Evolutionary conservation across 2,797 vertebrate genomes (phyloP), one percentile per base, ranked within the genome.

Genomic region (Hippoglossus hippoglossus): DNA sequence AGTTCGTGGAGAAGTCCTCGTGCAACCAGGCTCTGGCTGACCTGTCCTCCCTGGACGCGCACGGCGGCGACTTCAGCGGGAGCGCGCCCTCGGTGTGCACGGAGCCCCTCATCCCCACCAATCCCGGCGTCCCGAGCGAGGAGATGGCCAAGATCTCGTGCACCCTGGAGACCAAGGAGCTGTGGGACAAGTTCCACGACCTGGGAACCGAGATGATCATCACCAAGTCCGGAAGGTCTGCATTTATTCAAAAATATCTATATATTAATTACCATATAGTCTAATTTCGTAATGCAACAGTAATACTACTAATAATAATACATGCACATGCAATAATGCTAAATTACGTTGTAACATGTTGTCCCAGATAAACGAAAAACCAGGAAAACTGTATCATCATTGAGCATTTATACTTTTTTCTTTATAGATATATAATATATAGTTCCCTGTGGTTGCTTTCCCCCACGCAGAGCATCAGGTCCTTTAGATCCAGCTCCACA

Each of bases 131-230:
- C 19, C 98, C 98, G 47, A 99, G 97, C 66, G 98, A 98, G 91
- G 98, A 99, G 87, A 99, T 99, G 98, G 97, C 97, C 49, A 98
- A 97, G 90, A 98, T 99, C 84, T 95, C 94, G 57, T 98, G 98
- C 95, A 98, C 94, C 83, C 87, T 99, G 81, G 98, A 99, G 88
- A 99, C 98, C 79, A 99, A 99, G 82, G 98, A 99, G 63, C 96
- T 99, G 66, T 99, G 98, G 98, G 98, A 99, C 91, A 99, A 99
- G 73, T 99, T 99, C 57, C 98, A 99, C 46, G 98, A 99, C 0
- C 94, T 99, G 70, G 98, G 98, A 24, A 99, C 98, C 0, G 98
- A 99, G 90, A 99, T 99, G 98, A 99, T 99, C 92, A 99, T 99
- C 91, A 99, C 98, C 75, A 99, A 99, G 89, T 99, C 98, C 0